These are phyloP conservation scores for Gnathonemus longibarbis DNA, from an alignment of 2,113 vertebrate genomes.

Conservation along the genomic window DNA sequence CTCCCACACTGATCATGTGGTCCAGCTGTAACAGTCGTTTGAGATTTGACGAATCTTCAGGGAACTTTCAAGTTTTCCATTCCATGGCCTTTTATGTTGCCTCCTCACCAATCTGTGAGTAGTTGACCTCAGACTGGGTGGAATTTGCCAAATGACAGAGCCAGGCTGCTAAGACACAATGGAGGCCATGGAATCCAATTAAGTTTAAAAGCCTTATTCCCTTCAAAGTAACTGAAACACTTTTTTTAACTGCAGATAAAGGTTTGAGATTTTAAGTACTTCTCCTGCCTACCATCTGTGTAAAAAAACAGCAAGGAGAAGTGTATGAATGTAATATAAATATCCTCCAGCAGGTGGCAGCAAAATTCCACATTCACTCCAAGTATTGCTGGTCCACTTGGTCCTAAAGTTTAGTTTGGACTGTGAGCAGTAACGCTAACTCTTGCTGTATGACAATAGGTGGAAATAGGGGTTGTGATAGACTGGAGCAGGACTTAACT, in stretches of 20 bases:
- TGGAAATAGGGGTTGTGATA: background rate
- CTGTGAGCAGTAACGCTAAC: background rate
- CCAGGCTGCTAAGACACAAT: background rate
- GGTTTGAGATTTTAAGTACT: background rate
- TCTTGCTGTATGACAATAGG: background rate
- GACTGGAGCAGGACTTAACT: background rate
- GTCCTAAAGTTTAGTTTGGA: background rate
- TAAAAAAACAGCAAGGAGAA: background rate
- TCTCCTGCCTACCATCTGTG: background rate
- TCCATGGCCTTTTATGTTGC: background rate
- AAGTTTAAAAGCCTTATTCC: background rate
- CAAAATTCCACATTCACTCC: background rate
- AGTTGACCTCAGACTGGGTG: background rate
- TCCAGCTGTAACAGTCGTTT: background rate
- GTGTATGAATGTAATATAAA: background rate
- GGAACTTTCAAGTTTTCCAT: background rate
- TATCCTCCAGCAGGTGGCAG: slow-evolving; percentile 25
- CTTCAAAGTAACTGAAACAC: background rate
- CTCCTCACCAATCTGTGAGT: background rate
- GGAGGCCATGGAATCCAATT: background rate
- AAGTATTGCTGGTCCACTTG: slow-evolving; percentile 9
- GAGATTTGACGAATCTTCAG: background rate
- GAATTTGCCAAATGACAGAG: background rate
- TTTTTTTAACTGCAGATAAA: background rate
- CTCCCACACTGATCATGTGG: background rate